A percentile compares a stretch with the other conserved stretches of the same genome.
Conservation (phyloP, 2,888 invertebrate species). For the Hirudinaria manillensis region DNA sequence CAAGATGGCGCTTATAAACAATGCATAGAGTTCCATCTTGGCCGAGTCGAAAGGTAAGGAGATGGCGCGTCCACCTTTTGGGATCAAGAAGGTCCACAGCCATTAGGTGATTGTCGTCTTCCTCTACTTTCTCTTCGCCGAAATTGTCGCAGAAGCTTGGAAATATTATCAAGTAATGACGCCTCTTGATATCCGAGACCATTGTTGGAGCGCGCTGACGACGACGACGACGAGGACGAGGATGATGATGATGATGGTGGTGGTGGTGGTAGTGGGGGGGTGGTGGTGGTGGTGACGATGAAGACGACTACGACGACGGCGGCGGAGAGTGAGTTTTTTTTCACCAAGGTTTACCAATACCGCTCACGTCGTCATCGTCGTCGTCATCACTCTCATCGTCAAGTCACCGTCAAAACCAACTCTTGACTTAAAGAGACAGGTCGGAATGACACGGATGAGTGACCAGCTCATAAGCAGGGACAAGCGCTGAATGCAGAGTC, state of each 20-base stretch:
- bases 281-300: not conserved
- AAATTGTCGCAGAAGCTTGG: too few relatives aligned
- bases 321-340: too few relatives aligned
- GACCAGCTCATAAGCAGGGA: too few relatives aligned
- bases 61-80: not conserved
- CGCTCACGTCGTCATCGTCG: too few relatives aligned
- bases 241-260: not conserved
- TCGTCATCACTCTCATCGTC: too few relatives aligned
- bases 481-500: too few relatives aligned
- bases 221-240: not conserved
- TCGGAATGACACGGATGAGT: too few relatives aligned
- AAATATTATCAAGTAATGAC: not conserved
- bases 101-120: too few relatives aligned
- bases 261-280: not conserved
- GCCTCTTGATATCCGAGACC: constrained; percentile 3
- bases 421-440: too few relatives aligned
- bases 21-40: constrained; percentile 13
- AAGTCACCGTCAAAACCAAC: too few relatives aligned
- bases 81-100: not conserved
- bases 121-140: too few relatives aligned
- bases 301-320: not conserved
- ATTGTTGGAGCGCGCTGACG: not conserved
- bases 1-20: constrained; percentile 1
- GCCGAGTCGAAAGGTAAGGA: constrained; percentile 6
- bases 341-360: too few relatives aligned